A percentile compares a stretch with the other conserved stretches of the same genome.
Conservation (phyloP, 2,888 invertebrate species). For the Synanthedon andrenaeformis region DNA sequence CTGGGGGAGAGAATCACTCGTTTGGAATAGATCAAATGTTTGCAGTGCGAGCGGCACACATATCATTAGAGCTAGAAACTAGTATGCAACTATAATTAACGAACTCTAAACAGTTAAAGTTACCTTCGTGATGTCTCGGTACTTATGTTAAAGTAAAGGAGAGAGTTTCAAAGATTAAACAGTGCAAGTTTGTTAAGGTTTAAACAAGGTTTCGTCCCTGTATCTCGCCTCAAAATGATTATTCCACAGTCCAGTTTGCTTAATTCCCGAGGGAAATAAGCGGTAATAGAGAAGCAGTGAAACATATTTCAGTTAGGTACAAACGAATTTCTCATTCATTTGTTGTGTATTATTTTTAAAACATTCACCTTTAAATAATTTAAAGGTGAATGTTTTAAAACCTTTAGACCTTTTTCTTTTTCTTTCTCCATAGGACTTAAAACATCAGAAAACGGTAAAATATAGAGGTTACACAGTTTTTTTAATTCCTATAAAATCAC, state of each 20-base stretch:
- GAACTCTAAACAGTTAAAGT: neutral
- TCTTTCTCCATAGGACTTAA: no score
- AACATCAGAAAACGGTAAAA: no score
- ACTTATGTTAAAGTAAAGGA: conserved; percentile 20
- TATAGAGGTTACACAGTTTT: no score
- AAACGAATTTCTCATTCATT: no score
- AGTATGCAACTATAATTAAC: neutral
- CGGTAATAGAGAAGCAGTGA: conserved; percentile 24
- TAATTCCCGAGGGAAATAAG: conserved; percentile 42
- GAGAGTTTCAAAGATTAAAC: conserved; percentile 40
- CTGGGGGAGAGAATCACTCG: neutral
- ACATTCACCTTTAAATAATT: no score
- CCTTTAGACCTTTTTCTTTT: no score
- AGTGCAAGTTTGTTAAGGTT: conserved; percentile 35
- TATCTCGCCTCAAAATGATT: conserved; percentile 40
- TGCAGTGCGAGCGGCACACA: neutral
- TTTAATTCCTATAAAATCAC: no score
- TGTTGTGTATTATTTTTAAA: no score
- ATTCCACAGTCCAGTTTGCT: conserved; percentile 30
- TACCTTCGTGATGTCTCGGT: neutral
- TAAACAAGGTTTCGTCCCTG: conserved; percentile 30
- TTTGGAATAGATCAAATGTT: neutral
- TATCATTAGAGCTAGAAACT: neutral
- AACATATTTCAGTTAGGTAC: neutral
- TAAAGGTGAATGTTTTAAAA: no score